Conservation (phyloP, 2,888 invertebrate species). For the Chloroclystis v-ata region DNA sequence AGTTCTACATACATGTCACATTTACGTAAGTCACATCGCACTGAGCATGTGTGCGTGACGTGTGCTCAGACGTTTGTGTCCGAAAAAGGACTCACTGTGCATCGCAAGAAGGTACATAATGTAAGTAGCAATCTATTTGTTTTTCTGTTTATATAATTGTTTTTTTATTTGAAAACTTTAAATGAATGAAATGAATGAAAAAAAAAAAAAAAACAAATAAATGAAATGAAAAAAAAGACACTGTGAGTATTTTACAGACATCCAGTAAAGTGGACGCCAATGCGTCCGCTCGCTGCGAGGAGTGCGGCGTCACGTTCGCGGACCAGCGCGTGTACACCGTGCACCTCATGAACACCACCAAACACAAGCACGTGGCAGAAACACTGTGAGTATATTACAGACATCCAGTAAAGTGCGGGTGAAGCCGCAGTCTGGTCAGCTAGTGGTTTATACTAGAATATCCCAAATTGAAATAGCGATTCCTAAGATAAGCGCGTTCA, state of each 20-base stretch:
- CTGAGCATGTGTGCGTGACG: slow-evolving; percentile 22
- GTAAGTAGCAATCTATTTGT: slow-evolving; percentile 12
- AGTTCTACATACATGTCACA: slow-evolving; percentile 27
- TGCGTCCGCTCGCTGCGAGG: slow-evolving; percentile 14
- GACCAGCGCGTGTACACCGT: slow-evolving; percentile 23
- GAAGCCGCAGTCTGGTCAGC: too few relatives aligned
- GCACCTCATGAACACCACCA: slow-evolving; percentile 23
- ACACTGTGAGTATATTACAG: slow-evolving; percentile 20
- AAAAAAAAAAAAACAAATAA: too few relatives aligned
- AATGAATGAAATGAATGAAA: too few relatives aligned
- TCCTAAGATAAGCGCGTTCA: too few relatives aligned
- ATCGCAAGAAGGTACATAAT: slow-evolving; percentile 25
- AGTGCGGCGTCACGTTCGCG: slow-evolving; percentile 22
- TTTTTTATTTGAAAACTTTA: too few relatives aligned
- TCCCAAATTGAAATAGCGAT: too few relatives aligned
- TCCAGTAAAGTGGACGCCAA: slow-evolving; percentile 10
- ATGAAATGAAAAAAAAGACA: too few relatives aligned
- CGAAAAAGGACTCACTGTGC: slow-evolving; percentile 19
- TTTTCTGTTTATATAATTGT: too few relatives aligned
- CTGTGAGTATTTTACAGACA: too few relatives aligned
- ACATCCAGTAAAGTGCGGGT: neutral
- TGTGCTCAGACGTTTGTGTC: slow-evolving; percentile 27
- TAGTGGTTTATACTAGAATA: too few relatives aligned
- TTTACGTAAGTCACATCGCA: slow-evolving; percentile 20
- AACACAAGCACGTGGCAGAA: slow-evolving; percentile 23